These are phyloP conservation scores for Rhipidura dahli DNA, from an alignment of 2,113 vertebrate genomes.

Conservation along the genomic window DNA sequence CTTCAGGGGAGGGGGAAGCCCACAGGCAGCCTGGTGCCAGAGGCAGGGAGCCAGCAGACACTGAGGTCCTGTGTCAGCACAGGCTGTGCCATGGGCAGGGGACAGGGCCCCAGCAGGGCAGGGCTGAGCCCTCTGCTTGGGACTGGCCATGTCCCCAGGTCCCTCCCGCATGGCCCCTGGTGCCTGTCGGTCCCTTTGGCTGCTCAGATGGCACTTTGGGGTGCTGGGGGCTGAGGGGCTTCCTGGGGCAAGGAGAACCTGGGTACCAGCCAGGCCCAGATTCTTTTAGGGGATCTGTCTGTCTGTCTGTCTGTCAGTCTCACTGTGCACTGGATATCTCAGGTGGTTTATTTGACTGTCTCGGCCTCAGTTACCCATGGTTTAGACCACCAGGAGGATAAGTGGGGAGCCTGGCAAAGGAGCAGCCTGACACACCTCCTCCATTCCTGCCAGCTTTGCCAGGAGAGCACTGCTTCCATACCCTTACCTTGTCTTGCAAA, in stretches of 20 bases:
- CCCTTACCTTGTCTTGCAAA: background rate
- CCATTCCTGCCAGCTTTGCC: background rate
- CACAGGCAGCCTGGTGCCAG: background rate
- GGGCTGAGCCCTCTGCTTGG: background rate
- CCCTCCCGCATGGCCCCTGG: accelerated
- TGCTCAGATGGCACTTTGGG: background rate
- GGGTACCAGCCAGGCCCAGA: background rate
- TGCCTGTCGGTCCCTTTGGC: background rate
- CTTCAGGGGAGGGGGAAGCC: background rate
- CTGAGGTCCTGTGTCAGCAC: background rate
- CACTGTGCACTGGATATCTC: background rate
- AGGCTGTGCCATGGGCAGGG: background rate
- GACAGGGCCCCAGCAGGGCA: accelerated
- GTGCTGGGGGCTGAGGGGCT: background rate
- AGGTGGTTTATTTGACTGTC: background rate
- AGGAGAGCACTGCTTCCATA: background rate
- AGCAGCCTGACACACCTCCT: background rate
- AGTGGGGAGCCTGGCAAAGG: background rate
- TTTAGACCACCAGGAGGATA: background rate
- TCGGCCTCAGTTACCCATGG: accelerated
- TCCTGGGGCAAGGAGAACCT: background rate
- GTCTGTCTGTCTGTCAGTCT: background rate
- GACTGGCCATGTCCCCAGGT: background rate
- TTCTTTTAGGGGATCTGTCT: background rate
- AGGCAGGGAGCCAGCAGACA: background rate